Percentiles rank a stretch among this genome's conserved stretches.
phyloP scores from a whole-genome alignment of 2,888 invertebrate species.

The Mechanitis mazaeus region DNA sequence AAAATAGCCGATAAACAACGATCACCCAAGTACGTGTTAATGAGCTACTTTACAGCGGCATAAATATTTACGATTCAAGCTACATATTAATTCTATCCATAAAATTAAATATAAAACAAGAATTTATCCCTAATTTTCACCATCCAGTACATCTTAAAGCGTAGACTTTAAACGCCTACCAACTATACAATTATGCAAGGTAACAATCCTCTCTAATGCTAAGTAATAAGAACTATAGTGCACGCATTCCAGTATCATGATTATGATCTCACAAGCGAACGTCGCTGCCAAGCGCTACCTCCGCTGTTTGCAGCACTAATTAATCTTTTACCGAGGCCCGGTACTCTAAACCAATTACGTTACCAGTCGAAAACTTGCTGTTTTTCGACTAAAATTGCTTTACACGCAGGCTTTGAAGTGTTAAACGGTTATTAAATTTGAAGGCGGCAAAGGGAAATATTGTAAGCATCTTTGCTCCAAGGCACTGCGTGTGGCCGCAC shows the following conservation, averaged over 20 bases:
- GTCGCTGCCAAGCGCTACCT: constrained; percentile 54
- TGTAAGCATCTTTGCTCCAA: constrained; percentile 29
- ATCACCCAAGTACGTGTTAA: background rate
- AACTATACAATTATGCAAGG: constrained; percentile 30
- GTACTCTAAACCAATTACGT: constrained; percentile 68
- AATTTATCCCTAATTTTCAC: constrained; percentile 29
- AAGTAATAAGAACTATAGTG: constrained; percentile 28
- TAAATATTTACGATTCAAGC: constrained; percentile 5
- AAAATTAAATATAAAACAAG: constrained; percentile 17
- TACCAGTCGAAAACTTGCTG: constrained; percentile 65
- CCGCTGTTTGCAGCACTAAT: constrained; percentile 66
- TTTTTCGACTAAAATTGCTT: constrained; percentile 73
- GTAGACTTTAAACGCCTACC: constrained; percentile 36
- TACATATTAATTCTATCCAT: constrained; percentile 5
- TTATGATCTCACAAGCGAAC: constrained; percentile 43
- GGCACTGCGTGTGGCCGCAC: constrained; percentile 16
- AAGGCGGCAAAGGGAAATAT: constrained; percentile 62
- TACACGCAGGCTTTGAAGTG: constrained; percentile 70
- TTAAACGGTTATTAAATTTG: constrained; percentile 74
- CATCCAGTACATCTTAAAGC: constrained; percentile 40
- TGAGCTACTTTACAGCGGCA: background rate
- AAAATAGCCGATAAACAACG: constrained; percentile 3
- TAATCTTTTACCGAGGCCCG: constrained; percentile 63
- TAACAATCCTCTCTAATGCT: constrained; percentile 11
- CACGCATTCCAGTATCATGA: constrained; percentile 29